These are phyloP conservation scores for Drosophila dunni DNA, from an alignment of 1,140 invertebrate genomes.

Conservation along the genomic window DNA sequence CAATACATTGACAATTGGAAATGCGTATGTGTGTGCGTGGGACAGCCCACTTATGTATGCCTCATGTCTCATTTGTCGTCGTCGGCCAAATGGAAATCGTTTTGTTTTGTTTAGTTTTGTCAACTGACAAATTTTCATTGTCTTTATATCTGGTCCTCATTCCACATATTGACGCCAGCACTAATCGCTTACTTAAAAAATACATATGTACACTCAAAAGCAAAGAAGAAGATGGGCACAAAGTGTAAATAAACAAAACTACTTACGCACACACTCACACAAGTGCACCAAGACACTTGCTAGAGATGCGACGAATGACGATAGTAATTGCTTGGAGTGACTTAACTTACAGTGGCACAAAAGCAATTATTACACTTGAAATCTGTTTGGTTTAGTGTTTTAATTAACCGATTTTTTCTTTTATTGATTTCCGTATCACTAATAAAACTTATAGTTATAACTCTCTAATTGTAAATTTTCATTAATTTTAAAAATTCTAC, in stretches of 20 bases:
- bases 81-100: slow-evolving; percentile 71
- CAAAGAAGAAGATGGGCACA: slow-evolving; percentile 31
- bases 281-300: slow-evolving; percentile 9
- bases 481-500: no score
- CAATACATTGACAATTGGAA: slow-evolving; percentile 67
- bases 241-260: slow-evolving; percentile 56
- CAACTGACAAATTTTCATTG: slow-evolving; percentile 81
- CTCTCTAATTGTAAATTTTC: no score
- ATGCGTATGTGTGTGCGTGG: slow-evolving; percentile 7
- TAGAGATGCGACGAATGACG: slow-evolving; percentile 21
- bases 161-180: slow-evolving; percentile 27
- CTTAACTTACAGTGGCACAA: neutral
- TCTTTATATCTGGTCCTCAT: slow-evolving; percentile 27
- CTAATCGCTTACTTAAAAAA: slow-evolving; percentile 77
- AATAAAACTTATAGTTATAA: no score
- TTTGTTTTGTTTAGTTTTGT: slow-evolving; percentile 71
- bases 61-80: slow-evolving; percentile 73
- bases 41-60: slow-evolving; percentile 57
- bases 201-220: slow-evolving; percentile 25
- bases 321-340: neutral
- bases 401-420: no score
- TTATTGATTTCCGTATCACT: no score
- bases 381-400: no score
- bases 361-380: neutral
- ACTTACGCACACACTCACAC: slow-evolving; percentile 19